Evolutionary conservation across 1,140 invertebrate species (phyloP).

Genomic region (Tetraneura akinire): DNA sequence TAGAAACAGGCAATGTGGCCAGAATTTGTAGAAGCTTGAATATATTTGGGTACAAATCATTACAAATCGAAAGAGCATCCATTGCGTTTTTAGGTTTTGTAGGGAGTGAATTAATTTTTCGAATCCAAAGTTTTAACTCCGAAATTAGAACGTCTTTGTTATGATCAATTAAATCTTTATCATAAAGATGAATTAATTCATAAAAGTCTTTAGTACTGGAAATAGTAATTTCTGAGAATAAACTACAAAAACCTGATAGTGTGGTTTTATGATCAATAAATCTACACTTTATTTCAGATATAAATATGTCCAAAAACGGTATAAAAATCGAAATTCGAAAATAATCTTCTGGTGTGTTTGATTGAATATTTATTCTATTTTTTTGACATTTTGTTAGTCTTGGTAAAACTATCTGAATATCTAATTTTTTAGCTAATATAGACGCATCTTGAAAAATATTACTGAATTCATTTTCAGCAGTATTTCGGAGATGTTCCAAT

Average conservation of each 20-base stretch:
- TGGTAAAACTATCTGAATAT: too few relatives aligned
- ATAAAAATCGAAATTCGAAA: too few relatives aligned
- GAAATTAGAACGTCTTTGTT: slow-evolving; percentile 3
- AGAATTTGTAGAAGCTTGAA: too few relatives aligned
- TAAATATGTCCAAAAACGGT: too few relatives aligned
- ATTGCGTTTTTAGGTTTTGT: background rate
- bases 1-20: too few relatives aligned
- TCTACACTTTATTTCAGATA: too few relatives aligned
- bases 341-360: too few relatives aligned
- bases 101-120: slow-evolving; percentile 7
- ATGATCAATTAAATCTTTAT: background rate
- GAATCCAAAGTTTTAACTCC: background rate
- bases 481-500: background rate
- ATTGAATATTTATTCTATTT: too few relatives aligned
- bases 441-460: too few relatives aligned
- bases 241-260: background rate
- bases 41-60: background rate
- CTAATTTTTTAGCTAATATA: too few relatives aligned
- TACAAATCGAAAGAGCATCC: background rate
- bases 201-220: slow-evolving; percentile 11
- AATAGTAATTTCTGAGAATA: slow-evolving; percentile 21
- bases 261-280: background rate
- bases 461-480: background rate
- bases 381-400: too few relatives aligned
- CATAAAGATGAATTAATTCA: background rate